These are phyloP conservation scores for Aphidoletes aphidimyza DNA, from an alignment of 2,888 invertebrate species.

Conservation along the genomic window DNA sequence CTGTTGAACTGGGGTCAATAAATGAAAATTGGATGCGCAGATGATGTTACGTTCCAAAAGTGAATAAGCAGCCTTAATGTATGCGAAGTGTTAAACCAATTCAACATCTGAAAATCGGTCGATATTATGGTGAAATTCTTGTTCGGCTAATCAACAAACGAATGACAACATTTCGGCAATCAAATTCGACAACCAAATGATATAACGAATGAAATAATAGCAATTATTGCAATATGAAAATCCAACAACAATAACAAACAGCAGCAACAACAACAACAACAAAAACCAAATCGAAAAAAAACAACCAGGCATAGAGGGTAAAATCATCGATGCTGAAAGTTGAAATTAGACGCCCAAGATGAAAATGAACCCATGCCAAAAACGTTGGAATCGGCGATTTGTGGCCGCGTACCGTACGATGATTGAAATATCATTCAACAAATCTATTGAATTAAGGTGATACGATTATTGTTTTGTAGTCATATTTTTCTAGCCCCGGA, in stretches of 20 bases:
- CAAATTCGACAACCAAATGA: background rate
- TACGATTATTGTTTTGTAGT: background rate
- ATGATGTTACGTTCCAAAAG: too few species aligned
- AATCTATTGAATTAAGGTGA: background rate
- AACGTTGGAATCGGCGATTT: background rate
- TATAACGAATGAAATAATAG: conserved; percentile 5
- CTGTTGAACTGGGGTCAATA: too few species aligned
- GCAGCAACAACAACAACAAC: too few species aligned
- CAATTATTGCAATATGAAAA: background rate
- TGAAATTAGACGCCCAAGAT: background rate
- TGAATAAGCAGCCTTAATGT: too few species aligned
- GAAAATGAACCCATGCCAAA: background rate
- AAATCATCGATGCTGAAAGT: conserved; percentile 45
- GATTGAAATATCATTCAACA: background rate
- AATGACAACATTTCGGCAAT: background rate
- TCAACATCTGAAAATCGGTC: too few species aligned
- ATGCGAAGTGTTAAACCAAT: too few species aligned
- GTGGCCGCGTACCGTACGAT: background rate
- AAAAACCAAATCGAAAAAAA: too few species aligned
- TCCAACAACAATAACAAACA: too few species aligned
- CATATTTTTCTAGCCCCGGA: background rate
- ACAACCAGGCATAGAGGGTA: too few species aligned
- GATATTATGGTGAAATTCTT: too few species aligned
- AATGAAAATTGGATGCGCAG: too few species aligned
- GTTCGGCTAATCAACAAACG: background rate